Percentiles rank a stretch among this genome's conserved stretches.
These are phyloP conservation scores for Icerya purchasi DNA, from an alignment of 2,888 invertebrate species.

Conservation along the genomic window DNA sequence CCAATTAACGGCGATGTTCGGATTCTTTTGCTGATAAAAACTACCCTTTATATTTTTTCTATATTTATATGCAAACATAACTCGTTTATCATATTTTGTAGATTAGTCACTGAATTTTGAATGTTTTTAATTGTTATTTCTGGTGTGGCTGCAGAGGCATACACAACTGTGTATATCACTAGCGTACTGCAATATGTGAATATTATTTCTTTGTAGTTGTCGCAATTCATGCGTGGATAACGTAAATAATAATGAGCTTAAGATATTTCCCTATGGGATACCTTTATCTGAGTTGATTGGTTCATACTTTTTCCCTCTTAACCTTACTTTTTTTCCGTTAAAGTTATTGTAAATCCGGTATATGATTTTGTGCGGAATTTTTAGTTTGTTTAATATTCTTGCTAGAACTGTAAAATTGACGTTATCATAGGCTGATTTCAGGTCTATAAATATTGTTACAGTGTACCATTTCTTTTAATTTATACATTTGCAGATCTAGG, in stretches of 20 bases:
- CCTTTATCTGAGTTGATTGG: no score
- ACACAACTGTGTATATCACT: no score
- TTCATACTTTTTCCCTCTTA: not conserved
- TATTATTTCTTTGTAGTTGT: not conserved
- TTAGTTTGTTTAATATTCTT: no score
- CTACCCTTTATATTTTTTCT: not conserved
- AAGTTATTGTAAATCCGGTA: not conserved
- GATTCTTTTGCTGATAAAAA: no score
- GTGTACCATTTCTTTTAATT: no score
- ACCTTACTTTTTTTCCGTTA: not conserved
- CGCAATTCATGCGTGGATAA: not conserved
- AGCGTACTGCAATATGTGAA: not conserved
- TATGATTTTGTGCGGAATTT: not conserved
- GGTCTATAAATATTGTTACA: no score
- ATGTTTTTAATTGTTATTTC: not conserved
- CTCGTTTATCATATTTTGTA: not conserved
- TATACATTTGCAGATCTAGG: no score
- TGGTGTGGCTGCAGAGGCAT: no score
- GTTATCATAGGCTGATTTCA: no score
- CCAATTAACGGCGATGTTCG: not conserved
- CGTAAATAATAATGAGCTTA: not conserved
- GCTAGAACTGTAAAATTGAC: no score
- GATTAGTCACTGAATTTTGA: not conserved
- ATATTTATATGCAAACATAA: not conserved
- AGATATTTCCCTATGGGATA: not conserved